Evolutionary conservation across 2,113 vertebrate species (phyloP).

Genomic region (Enhydra lutris): DNA sequence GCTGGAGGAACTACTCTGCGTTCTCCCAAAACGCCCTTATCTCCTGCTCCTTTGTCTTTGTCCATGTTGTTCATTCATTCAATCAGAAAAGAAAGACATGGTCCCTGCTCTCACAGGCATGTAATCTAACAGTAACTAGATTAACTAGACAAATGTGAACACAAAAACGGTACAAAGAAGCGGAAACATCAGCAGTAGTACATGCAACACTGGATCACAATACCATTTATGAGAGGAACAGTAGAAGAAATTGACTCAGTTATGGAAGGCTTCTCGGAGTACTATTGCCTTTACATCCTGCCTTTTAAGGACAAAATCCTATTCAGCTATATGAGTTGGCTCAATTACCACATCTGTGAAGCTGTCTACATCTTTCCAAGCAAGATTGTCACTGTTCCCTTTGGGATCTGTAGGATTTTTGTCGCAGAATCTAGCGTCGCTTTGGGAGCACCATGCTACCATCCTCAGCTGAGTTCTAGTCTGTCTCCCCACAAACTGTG

Average conservation of each 20-base stretch:
- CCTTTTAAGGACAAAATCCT: background rate
- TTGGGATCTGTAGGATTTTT: background rate
- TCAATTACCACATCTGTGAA: background rate
- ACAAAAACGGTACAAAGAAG: background rate
- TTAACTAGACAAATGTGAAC: background rate
- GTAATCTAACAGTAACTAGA: background rate
- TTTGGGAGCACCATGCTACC: background rate
- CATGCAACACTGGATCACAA: no score
- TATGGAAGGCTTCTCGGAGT: background rate
- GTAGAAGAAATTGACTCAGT: background rate
- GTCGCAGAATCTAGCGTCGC: background rate
- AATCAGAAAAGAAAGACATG: background rate
- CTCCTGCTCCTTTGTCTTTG: background rate
- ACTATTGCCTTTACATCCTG: background rate
- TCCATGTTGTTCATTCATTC: background rate
- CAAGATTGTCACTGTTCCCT: background rate
- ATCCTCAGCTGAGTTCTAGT: background rate
- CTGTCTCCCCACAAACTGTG: background rate
- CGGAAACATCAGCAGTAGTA: background rate
- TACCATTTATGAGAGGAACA: background rate
- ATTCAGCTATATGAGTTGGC: background rate
- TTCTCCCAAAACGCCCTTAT: background rate
- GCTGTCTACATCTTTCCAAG: background rate
- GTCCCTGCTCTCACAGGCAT: background rate
- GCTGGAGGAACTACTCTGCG: background rate